These are phyloP conservation scores for Phyllopteryx taeniolatus DNA, from an alignment of 2,113 vertebrate species.

Conservation along the genomic window DNA sequence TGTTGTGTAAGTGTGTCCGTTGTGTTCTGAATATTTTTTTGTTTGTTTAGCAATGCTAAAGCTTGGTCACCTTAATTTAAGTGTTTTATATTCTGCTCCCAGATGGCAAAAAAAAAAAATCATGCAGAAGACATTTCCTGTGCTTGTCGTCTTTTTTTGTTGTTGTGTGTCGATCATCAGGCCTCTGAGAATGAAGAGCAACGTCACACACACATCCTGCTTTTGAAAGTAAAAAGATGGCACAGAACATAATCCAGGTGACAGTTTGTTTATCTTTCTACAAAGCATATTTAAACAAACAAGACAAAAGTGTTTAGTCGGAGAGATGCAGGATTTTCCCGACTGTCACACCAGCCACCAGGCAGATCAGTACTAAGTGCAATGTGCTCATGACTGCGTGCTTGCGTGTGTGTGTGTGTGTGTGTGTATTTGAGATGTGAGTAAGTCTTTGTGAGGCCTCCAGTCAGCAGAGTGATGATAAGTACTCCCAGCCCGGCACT, in stretches of 20 bases:
- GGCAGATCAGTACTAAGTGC: conserved; percentile 29
- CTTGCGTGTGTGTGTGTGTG: conserved; percentile 20
- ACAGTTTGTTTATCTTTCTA: conserved; percentile 5
- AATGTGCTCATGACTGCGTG: conserved; percentile 13
- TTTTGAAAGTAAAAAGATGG: neutral
- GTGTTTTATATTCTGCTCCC: neutral
- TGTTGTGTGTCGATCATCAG: neutral
- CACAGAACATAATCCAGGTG: conserved; percentile 8
- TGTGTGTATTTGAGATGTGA: conserved; percentile 47
- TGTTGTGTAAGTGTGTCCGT: neutral
- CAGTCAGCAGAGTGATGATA: conserved; percentile 72
- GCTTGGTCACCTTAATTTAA: neutral
- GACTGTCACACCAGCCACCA: conserved; percentile 43
- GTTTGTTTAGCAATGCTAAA: neutral
- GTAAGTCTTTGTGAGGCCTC: conserved; percentile 65
- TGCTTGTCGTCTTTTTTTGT: neutral
- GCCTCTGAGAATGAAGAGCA: neutral
- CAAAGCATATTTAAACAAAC: conserved; percentile 17
- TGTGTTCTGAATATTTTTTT: neutral
- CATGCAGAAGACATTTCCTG: neutral
- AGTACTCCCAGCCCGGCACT: conserved; percentile 70
- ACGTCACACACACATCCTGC: neutral
- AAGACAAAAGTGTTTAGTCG: conserved; percentile 15
- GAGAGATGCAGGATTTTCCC: conserved; percentile 8
- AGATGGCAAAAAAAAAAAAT: neutral